Evolutionary conservation across 92 coral and sea anemone genomes (phyloP), one percentile per base, ranked within the genome.

Genomic region (Anthopleura xanthogrammica): DNA sequence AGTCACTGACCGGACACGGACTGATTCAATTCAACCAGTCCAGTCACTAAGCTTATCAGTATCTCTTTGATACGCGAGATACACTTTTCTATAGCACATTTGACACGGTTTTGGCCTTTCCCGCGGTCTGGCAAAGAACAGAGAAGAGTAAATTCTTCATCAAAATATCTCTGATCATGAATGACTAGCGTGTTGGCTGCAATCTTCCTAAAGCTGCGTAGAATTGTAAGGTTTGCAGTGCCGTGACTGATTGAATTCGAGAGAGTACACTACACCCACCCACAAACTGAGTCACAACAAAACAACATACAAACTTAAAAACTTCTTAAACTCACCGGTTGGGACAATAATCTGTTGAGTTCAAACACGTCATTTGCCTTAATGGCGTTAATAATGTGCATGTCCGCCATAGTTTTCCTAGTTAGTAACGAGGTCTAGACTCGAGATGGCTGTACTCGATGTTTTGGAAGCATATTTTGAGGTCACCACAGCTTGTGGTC

Each of bases 361-460:
- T 83, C 93, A 11, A 88, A 83, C 20, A 89, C 48, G 24, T 91
- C 87, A 62, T 92, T 92, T 12, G 92, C 83, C 79, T 91, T 79
- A 29, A 93, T 86, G 9, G 97, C 94, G 36, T 90, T 86, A 14
- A 89, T 83, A 8, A 83, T 77, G 2, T 50, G 54, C 7, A 50
- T 0, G 23, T 41, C 82, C 55, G 60, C 76, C 79, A 83, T 83
- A 52, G 41, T 68, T 68, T 68, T 1, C 36, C 40, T 14, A 54
- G 14, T 77, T 52, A 52, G 48, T 42, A 11, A 14, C n/a, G 9
- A 62, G 13, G 56, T 16, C 52, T 41, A 62, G 50, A 19, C 60
- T 79, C 41, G 52, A 2, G 24, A 57, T 36, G 41, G 50, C 66
- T 65, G 50, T 17, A 22, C 14, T 64, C 5, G 42, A 68, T 77